Evolutionary conservation across 2,113 vertebrate species (phyloP).

Genomic region (Cranoglanis bouderius): DNA sequence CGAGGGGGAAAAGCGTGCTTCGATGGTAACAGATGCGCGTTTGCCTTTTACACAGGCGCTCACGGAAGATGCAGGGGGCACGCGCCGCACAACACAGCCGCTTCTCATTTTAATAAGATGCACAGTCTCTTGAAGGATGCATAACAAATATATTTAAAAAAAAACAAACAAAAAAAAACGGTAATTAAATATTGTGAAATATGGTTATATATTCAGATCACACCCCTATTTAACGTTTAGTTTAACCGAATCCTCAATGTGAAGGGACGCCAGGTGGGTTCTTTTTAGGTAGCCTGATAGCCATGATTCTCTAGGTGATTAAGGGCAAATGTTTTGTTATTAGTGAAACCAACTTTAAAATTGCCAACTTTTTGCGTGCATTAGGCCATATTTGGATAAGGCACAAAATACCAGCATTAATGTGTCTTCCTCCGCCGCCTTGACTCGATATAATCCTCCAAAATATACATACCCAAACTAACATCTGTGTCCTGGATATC

Average conservation of each 20-base stretch:
- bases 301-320: background rate
- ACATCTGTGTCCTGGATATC: no score
- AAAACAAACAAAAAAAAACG: background rate
- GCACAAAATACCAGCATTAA: background rate
- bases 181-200: background rate
- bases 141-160: background rate
- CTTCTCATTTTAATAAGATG: background rate
- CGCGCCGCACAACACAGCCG: background rate
- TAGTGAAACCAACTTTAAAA: background rate
- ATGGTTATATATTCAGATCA: background rate
- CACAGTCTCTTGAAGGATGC: background rate
- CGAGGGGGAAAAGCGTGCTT: background rate
- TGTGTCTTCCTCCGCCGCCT: background rate
- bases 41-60: background rate
- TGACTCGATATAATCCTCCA: background rate
- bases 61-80: background rate
- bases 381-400: background rate
- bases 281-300: background rate
- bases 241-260: background rate
- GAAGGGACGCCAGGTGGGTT: background rate
- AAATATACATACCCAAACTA: background rate
- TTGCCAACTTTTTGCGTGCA: background rate
- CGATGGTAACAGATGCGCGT: background rate
- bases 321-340: constrained; percentile 3
- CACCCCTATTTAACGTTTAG: background rate